Evolutionary conservation across 37 sponge, comb jelly and placozoan species (phyloP), one percentile per base, ranked within the genome.

Genomic region (Cladorhizidae sp.): DNA sequence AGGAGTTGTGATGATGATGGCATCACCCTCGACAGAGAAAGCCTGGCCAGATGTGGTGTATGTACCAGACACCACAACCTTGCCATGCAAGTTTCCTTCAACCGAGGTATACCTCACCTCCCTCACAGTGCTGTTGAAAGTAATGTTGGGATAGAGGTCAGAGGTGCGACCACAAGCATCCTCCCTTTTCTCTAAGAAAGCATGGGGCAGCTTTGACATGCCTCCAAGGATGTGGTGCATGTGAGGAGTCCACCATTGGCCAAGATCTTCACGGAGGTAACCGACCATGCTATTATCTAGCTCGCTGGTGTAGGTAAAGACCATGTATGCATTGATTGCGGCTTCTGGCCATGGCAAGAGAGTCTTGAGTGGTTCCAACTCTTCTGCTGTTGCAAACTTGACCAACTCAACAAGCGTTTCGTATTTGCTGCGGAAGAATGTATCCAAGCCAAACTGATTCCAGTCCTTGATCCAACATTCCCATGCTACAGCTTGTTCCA

Each of bases 291-390:
- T 81, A 3, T 18, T 11, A 65, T 85, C 90, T 21, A 85, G 67
- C 50, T 50, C 52, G 0, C 20, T 40, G 25, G 77, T 81, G 59
- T 90, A 85, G 65, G 45, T 81, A 65, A 37, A 85, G 33, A 26
- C 42, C 8, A 12, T 3, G 58, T 72, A 80, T 11, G 78, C 90
- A 32, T 41, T 62, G 33, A 85, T 70, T 23, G 90, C 90, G 49
- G 38, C 82, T 20, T 81, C 65, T 25, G 90, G 82, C 90, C 90
- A 90, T 54, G 85, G 81, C 40, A 90, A 58, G 43, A 90, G 86
- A 17, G 72, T 0, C 21, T 62, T 58, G 12, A 85, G 72, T 38
- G 40, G 67, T 23, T 85, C 63, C 29, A 85, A 77, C 45, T 33
- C 50, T 25, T 72, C 42, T 6, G 40, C 51, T 20, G 21, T 36